Percentiles rank a stretch among this genome's conserved stretches.
Evolutionary conservation across 2,888 invertebrate species (phyloP).

Genomic region (Scaptomyza flava): DNA sequence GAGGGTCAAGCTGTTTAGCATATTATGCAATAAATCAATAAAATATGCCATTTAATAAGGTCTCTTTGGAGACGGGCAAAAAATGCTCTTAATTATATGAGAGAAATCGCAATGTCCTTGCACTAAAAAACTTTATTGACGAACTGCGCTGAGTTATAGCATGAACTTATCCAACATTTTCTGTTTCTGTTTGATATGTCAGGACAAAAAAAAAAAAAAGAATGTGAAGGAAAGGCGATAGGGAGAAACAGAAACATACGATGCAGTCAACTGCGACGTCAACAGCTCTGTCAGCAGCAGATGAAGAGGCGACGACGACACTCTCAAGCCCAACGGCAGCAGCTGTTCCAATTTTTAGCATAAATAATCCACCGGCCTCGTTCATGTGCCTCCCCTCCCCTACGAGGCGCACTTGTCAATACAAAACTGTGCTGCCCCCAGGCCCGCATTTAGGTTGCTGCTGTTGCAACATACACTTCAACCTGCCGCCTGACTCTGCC

Average conservation of each 20-base stretch:
- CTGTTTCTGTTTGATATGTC: not conserved
- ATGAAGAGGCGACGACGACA: conserved; percentile 30
- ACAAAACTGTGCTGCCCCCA: conserved; percentile 51
- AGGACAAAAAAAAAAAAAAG: not conserved
- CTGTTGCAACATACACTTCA: conserved; percentile 31
- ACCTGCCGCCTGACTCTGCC: conserved; percentile 5
- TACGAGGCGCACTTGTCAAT: conserved; percentile 67
- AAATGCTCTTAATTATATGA: conserved; percentile 15
- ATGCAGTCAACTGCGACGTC: conserved; percentile 20
- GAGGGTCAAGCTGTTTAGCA: conserved; percentile 35
- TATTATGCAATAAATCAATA: conserved; percentile 51
- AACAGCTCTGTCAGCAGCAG: conserved; percentile 26
- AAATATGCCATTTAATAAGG: conserved; percentile 5
- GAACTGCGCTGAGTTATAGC: conserved; percentile 13
- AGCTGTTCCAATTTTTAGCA: conserved; percentile 77
- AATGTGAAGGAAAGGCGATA: not conserved
- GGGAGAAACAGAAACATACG: conserved; percentile 1
- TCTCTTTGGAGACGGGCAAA: not conserved
- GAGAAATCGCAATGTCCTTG: conserved; percentile 14
- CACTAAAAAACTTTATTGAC: conserved; percentile 11
- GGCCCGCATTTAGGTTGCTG: conserved; percentile 53
- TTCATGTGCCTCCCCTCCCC: conserved; percentile 36
- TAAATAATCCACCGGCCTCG: conserved; percentile 69
- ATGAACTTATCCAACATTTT: conserved; percentile 22
- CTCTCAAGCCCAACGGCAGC: conserved; percentile 49